Evolutionary conservation across 2,888 invertebrate species (phyloP).

Genomic region (Perdita meconis): DNA sequence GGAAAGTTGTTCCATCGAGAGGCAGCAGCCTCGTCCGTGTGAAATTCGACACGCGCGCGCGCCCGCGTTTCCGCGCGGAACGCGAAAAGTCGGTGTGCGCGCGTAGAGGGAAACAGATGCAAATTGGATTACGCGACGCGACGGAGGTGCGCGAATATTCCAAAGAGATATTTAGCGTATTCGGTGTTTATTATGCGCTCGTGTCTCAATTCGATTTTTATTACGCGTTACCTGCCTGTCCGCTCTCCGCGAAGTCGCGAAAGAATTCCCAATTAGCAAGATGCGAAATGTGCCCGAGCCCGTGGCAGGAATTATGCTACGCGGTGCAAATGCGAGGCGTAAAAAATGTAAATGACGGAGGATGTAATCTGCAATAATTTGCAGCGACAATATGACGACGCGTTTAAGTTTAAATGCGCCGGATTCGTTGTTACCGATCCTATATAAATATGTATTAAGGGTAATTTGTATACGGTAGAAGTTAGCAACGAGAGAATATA

Average conservation of each 20-base stretch:
- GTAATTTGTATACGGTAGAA: too few relatives aligned
- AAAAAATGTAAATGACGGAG: background rate
- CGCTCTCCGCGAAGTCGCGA: background rate
- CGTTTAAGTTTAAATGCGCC: background rate
- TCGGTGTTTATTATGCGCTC: background rate
- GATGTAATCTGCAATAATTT: background rate
- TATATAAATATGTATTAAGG: background rate
- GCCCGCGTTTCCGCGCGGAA: background rate
- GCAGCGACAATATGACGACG: background rate
- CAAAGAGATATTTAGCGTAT: slow-evolving; percentile 18
- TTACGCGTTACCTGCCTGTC: background rate
- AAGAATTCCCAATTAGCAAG: slow-evolving; percentile 13
- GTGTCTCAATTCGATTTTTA: background rate
- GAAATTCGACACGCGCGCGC: background rate
- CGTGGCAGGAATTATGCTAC: background rate
- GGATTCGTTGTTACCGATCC: background rate
- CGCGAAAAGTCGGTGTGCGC: slow-evolving; percentile 28
- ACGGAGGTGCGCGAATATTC: slow-evolving; percentile 2
- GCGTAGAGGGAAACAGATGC: slow-evolving; percentile 31
- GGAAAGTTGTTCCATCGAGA: slow-evolving; percentile 49
- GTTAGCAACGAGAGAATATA: too few relatives aligned
- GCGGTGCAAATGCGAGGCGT: background rate
- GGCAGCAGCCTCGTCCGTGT: background rate
- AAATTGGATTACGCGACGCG: slow-evolving; percentile 43
- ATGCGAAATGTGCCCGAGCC: background rate